Evolutionary conservation across 2,113 vertebrate species (phyloP).

Genomic region (Melanerpes aurifrons): DNA sequence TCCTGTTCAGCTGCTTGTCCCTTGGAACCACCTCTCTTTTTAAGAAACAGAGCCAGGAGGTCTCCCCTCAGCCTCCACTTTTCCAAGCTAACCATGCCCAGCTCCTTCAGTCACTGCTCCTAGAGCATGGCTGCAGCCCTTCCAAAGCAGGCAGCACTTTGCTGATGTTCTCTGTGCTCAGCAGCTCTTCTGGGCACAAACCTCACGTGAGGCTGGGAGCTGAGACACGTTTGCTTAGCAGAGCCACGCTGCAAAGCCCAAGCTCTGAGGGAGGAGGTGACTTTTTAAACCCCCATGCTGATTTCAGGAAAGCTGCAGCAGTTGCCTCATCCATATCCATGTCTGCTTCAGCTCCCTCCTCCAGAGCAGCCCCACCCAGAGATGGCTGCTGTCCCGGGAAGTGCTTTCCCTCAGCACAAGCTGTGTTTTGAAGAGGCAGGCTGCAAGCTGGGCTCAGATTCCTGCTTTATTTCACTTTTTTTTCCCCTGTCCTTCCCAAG

Average conservation of each 20-base stretch:
- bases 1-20: no score
- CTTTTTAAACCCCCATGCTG: conserved; percentile 10
- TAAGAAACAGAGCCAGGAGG: no score
- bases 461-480: neutral
- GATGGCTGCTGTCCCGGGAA: neutral
- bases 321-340: neutral
- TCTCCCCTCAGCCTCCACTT: no score
- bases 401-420: neutral
- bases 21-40: no score
- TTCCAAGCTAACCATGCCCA: no score
- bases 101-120: no score
- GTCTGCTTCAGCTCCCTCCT: conserved; percentile 29
- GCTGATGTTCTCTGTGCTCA: neutral
- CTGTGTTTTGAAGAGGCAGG: neutral
- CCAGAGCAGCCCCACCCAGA: conserved; percentile 42
- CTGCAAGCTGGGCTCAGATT: neutral
- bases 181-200: neutral
- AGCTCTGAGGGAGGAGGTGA: neutral
- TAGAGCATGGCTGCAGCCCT: neutral
- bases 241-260: neutral
- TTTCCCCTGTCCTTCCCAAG: neutral
- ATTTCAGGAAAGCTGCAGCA: conserved; percentile 12
- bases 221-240: neutral
- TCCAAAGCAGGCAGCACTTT: neutral
- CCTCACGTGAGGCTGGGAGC: neutral